Conservation (phyloP, 2,888 invertebrate species). For the Pteria penguin region DNA sequence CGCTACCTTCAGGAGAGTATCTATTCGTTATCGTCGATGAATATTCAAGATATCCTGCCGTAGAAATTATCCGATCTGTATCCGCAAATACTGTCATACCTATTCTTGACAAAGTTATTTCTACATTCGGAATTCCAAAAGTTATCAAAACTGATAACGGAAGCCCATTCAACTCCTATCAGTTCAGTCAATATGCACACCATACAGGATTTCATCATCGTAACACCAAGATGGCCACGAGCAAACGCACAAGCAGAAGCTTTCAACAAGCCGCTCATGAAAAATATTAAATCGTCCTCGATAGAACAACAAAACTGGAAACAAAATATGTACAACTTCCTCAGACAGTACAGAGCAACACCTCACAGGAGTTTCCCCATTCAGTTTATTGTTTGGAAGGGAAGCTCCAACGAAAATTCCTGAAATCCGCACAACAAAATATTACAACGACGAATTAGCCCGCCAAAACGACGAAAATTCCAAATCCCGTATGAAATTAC, state of each 20-base stretch:
- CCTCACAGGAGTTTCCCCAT: constrained; percentile 33
- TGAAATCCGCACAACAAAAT: neutral
- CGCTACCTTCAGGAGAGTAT: constrained; percentile 9
- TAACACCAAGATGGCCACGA: constrained; percentile 42
- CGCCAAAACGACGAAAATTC: constrained; percentile 27
- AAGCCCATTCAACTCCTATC: neutral
- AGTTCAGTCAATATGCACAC: neutral
- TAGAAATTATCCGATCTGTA: constrained; percentile 27
- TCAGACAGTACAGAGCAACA: constrained; percentile 27
- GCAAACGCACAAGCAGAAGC: constrained; percentile 37
- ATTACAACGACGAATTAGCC: neutral
- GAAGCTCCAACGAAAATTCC: constrained; percentile 33
- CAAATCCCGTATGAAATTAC: constrained; percentile 23
- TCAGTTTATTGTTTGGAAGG: constrained; percentile 32
- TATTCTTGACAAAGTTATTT: neutral
- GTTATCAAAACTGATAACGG: neutral
- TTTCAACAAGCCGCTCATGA: constrained; percentile 39
- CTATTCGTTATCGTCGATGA: neutral
- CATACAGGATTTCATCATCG: constrained; percentile 4
- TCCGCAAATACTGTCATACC: constrained; percentile 34
- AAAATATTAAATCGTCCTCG: constrained; percentile 23
- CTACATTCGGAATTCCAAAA: neutral
- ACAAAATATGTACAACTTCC: constrained; percentile 22
- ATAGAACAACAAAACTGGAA: constrained; percentile 36
- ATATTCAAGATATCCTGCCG: constrained; percentile 34